Percentiles rank a stretch among this genome's conserved stretches.
Evolutionary conservation across 2,888 invertebrate genomes (phyloP).

Genomic region (Hypercompe scribonia): DNA sequence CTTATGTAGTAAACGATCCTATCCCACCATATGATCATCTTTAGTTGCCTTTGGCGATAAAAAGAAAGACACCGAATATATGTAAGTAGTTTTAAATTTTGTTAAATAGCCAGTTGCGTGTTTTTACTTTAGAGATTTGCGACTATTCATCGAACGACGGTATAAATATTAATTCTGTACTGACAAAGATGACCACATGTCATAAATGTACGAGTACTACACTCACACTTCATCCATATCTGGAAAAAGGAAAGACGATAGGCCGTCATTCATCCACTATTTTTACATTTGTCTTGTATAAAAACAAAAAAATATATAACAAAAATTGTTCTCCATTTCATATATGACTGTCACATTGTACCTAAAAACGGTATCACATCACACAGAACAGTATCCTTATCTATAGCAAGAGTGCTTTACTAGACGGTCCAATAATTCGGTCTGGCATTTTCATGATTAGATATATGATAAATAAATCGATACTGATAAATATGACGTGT

Average conservation of each 20-base stretch:
- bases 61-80: too few species aligned
- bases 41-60: too few species aligned
- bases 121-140: too few species aligned
- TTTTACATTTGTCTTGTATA: neutral
- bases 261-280: too few species aligned
- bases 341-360: neutral
- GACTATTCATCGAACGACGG: too few species aligned
- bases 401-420: neutral
- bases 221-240: too few species aligned
- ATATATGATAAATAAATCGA: neutral
- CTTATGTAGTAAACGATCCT: too few species aligned
- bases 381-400: neutral
- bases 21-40: too few species aligned
- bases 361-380: neutral
- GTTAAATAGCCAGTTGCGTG: neutral
- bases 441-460: neutral
- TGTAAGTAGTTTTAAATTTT: neutral
- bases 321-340: neutral
- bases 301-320: neutral
- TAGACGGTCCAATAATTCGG: neutral
- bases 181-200: too few species aligned
- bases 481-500: neutral
- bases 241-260: too few species aligned
- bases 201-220: too few species aligned
- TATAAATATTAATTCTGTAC: too few species aligned